Evolutionary conservation across 2,797 vertebrate species (phyloP), one percentile per base, ranked within the genome.

Genomic region (Euphonia xanthogaster): DNA sequence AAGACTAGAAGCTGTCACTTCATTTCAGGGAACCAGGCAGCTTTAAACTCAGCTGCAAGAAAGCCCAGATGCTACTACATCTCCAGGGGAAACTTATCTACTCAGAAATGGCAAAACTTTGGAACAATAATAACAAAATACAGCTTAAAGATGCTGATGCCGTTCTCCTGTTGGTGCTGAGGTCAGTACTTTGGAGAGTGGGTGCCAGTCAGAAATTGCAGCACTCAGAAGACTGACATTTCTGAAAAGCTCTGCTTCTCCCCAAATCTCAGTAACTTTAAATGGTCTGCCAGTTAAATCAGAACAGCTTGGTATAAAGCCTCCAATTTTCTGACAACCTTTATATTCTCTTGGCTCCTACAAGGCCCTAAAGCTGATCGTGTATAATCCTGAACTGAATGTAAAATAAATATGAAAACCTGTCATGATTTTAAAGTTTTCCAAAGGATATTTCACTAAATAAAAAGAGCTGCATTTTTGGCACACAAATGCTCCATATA

Each of bases 291-390:
- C 95, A 97, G 95, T 96, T 96, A 95, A 96, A 95, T 96, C 89
- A 96, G 87, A 94, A 95, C 93, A 97, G 91, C 82, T 91, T 96
- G 89, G 82, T 93, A 88, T 94, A 93, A 96, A 96, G 92, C 88
- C 95, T 97, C 95, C 96, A 95, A 92, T 95, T 96, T 97, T 96
- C 93, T 97, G 96, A 96, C 94, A 97, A 96, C 94, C 90, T 97
- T 96, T 97, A 96, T 95, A 96, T 94, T 96, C 95, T 95, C 90
- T 91, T 96, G 95, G 96, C 91, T 96, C 88, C 93, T 93, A 82
- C 79, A 90, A 86, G 93, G 92, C 89, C 96, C 91, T 96, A 94
- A 93, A 97, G 88, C 94, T 96, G 90, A 97, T 96, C 30, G 10
- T 72, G 65, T 90, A 87, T 94, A 96, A 95, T 97, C 95, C 96